Percentiles rank a stretch among this genome's conserved stretches.
Conservation (phyloP, 2,797 vertebrate genomes). For the Buceros bicornis region DNA sequence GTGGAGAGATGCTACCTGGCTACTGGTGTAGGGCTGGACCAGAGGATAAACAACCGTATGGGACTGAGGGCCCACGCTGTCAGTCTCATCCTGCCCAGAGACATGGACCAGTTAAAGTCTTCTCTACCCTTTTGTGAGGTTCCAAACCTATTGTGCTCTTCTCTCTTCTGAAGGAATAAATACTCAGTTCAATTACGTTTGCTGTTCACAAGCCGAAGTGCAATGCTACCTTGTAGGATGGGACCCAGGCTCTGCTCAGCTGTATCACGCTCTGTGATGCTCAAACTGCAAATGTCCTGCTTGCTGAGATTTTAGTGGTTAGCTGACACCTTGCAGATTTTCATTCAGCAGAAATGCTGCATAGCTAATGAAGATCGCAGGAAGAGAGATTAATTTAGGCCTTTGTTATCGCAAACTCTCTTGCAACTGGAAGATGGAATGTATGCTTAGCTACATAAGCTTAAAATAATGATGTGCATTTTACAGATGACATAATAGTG, state of each 20-base stretch:
- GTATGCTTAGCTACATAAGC: not conserved
- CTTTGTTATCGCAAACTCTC: not conserved
- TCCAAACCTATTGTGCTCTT: not conserved
- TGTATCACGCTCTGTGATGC: not conserved
- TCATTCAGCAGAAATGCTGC: not conserved
- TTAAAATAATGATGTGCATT: not conserved
- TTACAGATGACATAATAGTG: not conserved
- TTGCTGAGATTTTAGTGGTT: not conserved
- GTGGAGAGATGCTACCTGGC: not conserved
- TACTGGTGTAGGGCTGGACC: not conserved
- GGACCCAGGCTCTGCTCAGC: rapidly evolving
- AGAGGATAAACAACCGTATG: not conserved
- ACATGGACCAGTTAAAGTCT: not conserved
- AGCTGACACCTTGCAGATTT: not conserved
- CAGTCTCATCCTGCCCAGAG: not conserved
- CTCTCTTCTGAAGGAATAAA: not conserved
- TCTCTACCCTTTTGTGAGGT: not conserved
- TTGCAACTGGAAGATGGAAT: not conserved
- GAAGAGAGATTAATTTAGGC: not conserved
- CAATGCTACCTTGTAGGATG: not conserved
- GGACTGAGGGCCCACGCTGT: not conserved
- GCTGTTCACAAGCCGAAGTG: not conserved
- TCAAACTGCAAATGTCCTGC: not conserved
- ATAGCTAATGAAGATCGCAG: not conserved
- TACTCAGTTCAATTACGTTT: rapidly evolving